Evolutionary conservation across 2,888 invertebrate genomes (phyloP).

Genomic region (Amorpha juglandis): DNA sequence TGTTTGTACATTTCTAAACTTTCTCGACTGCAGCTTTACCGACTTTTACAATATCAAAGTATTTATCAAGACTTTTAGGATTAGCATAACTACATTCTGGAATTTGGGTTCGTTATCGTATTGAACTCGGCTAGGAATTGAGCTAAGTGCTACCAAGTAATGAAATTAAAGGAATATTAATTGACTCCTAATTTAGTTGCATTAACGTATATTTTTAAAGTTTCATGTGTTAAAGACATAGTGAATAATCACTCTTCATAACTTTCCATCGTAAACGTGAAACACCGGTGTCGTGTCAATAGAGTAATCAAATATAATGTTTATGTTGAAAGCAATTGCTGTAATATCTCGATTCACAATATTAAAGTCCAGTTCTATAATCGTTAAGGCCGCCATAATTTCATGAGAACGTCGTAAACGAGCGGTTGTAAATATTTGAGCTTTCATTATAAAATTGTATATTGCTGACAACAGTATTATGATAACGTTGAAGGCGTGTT

Average conservation of each 20-base stretch:
- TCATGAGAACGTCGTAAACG: not conserved
- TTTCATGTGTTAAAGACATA: too few relatives aligned
- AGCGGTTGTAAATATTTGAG: constrained; percentile 7
- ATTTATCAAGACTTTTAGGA: too few relatives aligned
- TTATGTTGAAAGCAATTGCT: constrained; percentile 1
- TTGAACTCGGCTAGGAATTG: too few relatives aligned
- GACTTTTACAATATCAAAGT: too few relatives aligned
- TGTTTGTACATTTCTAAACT: too few relatives aligned
- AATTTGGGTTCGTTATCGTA: too few relatives aligned
- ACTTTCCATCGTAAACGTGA: constrained; percentile 3
- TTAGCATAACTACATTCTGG: too few relatives aligned
- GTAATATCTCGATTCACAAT: constrained; percentile 3
- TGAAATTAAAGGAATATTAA: too few relatives aligned
- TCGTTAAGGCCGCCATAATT: constrained; percentile 13
- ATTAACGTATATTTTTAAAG: not conserved
- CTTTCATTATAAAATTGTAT: constrained; percentile 13
- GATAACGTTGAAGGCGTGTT: not conserved
- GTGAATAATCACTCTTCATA: not conserved
- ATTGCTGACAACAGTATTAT: not conserved
- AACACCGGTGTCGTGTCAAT: not conserved
- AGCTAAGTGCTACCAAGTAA: too few relatives aligned
- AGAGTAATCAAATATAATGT: constrained; percentile 17
- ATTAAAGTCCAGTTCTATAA: constrained; percentile 19
- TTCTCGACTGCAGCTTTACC: too few relatives aligned
- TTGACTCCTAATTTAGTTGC: too few relatives aligned